Base-by-base conservation (phyloP, 2,888 invertebrate genomes). In the Habrosyne pyritoides region DNA sequence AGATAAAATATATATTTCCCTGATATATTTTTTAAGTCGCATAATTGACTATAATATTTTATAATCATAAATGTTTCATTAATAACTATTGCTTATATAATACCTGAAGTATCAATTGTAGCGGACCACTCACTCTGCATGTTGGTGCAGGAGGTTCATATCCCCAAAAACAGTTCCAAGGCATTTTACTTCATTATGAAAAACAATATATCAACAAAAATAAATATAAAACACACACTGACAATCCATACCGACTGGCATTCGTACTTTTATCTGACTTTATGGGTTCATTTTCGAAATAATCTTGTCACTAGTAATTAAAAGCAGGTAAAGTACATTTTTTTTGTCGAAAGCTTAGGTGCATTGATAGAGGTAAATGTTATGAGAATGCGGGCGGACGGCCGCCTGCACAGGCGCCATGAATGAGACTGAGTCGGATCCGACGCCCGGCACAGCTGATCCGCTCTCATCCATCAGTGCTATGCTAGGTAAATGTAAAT, bases 151-250 rank as follows among this genome's bases (percentile, higher is more conserved):
- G 91, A 66, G 88, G 77, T 63, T 91, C 81, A 66, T 91, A 92
- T 64, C 91, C 91, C 91, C 91, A 92, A 48, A 92, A 71, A 73
- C 91, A 92, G 73, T 87, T 92, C 91, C 91, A 92, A 79, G 91
- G 90, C 91, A 92, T 91, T 76, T 75, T 83, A 73, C 62, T 63
- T 75, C 83, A 86, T 84, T 71, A 64, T 67, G 61, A n/a, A 21
- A 47, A 24, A 8, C 4, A 5, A 24, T 14, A 21, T 21, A 14
- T 47, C 42, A 30, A 56, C 7, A 26, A 24, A 42, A 8, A 7
- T 50, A 53, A 21, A 36, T 22, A n/a, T 47, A 1, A 7, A 49
- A 21, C 28, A 50, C 50, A 28, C 42, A 42, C 42, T 14, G n/a
- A 42, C n/a, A 42, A 18, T 18, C 4, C 4, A 12, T 42, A 7